Base-by-base conservation (phyloP, 1,140 invertebrate species). In the Pachyrhynchus sulphureomaculatus region DNA sequence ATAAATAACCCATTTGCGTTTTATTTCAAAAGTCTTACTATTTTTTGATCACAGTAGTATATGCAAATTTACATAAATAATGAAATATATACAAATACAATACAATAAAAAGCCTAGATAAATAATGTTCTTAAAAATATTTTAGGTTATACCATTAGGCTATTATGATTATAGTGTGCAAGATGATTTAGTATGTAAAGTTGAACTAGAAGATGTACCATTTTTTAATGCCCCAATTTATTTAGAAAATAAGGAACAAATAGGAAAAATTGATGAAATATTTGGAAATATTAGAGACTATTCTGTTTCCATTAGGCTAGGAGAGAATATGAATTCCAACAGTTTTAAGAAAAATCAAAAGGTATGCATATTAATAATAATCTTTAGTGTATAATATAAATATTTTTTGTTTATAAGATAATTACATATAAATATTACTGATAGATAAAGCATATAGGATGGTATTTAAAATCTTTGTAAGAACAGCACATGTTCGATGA, bases 191-290 rank as follows among this genome's bases (percentile, higher is more conserved):
- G 91, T 99, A 4, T 89, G 89, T 60, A 97, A 96, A 84, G 90
- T 90, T 2, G 89, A 90, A 49, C 88, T 95, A 47, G 86, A 93
- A 71, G 92, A 99, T 77, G 92, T 99, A 9, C 97, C 97, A 1
- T 99, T 98, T 75, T 99, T 99, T 75, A 99, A 99, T 80, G 97
- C 97, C 1, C 95, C 95, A 8, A 91, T 99, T 67, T 99, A 88
- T 75, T 82, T 97, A 23, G 90, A 99, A 81, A 98, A 97, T 75
- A 99, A 98, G 77, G 87, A 98, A 76, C 93, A 95, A 76, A 89
- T 99, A 69, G 96, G 96, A n/a, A 99, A 99, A 86, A 92, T 99
- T 67, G 97, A 99, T 77, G 97, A 99, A 82, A 99, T 99, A 69
- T 98, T 99, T 81, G 97, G 97, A 48, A 93, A 90, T 61, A 84